Conservation (phyloP, 2,888 invertebrate species). For the Plagiodera versicolora region DNA sequence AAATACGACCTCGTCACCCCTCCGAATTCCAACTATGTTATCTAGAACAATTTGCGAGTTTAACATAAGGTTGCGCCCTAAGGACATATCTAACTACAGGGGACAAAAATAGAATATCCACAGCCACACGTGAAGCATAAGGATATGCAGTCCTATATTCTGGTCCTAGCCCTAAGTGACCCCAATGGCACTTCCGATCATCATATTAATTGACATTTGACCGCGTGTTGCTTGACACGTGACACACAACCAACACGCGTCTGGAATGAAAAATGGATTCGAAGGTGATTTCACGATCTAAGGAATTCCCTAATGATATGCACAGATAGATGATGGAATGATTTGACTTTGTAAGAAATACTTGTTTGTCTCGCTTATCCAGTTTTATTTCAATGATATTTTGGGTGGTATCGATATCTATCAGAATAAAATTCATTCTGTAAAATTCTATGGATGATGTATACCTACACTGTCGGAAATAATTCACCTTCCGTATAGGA, state of each 20-base stretch:
- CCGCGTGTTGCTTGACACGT: slow-evolving; percentile 18
- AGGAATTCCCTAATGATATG: neutral
- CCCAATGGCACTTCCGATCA: slow-evolving; percentile 15
- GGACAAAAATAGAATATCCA: slow-evolving; percentile 26
- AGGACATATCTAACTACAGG: slow-evolving; percentile 25
- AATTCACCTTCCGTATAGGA: too few species aligned
- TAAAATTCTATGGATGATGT: too few species aligned
- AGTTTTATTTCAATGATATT: too few species aligned
- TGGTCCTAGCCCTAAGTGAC: slow-evolving; percentile 13
- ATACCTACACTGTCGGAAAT: too few species aligned
- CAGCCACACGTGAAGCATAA: slow-evolving; percentile 18
- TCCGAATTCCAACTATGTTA: slow-evolving; percentile 26
- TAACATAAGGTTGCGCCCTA: slow-evolving; percentile 29
- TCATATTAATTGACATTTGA: slow-evolving; percentile 30
- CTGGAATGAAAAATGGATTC: slow-evolving; percentile 6
- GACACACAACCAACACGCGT: slow-evolving; percentile 1
- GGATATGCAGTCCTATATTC: neutral
- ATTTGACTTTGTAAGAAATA: too few species aligned
- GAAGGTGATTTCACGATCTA: neutral
- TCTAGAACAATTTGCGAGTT: slow-evolving; percentile 31
- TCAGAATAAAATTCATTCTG: too few species aligned
- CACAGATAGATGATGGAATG: neutral
- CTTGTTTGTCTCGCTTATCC: too few species aligned
- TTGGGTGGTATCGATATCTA: too few species aligned
- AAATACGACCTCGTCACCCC: slow-evolving; percentile 12